Base-by-base conservation (phyloP, 92 coral and sea anemone species). In the Micromussa lordhowensis region DNA sequence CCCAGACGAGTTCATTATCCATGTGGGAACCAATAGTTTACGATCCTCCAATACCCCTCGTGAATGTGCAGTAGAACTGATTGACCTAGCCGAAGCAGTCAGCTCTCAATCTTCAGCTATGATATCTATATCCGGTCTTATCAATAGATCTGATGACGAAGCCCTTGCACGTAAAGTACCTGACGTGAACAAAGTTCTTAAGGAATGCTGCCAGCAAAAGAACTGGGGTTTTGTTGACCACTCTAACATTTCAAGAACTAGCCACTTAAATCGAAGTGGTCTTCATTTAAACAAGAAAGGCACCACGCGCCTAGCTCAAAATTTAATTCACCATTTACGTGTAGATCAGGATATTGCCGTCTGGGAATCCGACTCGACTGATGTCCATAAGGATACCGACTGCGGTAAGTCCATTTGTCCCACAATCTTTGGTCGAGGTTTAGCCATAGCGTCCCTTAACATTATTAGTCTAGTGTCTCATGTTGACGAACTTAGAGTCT, bases 331-430 rank as follows among this genome's bases (percentile, higher is more conserved):
- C 32, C n/a, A 48, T 78, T 54, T 79, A 79, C 70, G 71, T 44
- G 30, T 79, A 79, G 71, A 58, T 34, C 58, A 79, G 83, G 83
- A 57, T 28, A 79, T 79, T 79, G 83, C 83, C 83, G 83, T 79
- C 71, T 79, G 83, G 71, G 83, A 79, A 79, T 79, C 83, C 71
- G 83, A 79, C 21, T 79, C 71, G 83, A 22, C 83, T 79, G 71
- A 79, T 53, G 82, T 24, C 82, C 82, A 51, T 1, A 53, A 26
- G 61, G 80, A 59, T 77, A 77, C 38, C 28, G 34, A n/a, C n/a
- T n/a, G n/a, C n/a, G n/a, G n/a, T n/a, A n/a, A n/a, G n/a, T n/a
- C n/a, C n/a, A n/a, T n/a, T 51, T 77, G 80, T 77, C 18, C 80
- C 26, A 77, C 54, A 32, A 77, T 77, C 77, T 77, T 77, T 77